Percentiles rank a stretch among this genome's conserved stretches.
phyloP scores from a whole-genome alignment of 2,888 invertebrate species.

The Linyphia triangularis region DNA sequence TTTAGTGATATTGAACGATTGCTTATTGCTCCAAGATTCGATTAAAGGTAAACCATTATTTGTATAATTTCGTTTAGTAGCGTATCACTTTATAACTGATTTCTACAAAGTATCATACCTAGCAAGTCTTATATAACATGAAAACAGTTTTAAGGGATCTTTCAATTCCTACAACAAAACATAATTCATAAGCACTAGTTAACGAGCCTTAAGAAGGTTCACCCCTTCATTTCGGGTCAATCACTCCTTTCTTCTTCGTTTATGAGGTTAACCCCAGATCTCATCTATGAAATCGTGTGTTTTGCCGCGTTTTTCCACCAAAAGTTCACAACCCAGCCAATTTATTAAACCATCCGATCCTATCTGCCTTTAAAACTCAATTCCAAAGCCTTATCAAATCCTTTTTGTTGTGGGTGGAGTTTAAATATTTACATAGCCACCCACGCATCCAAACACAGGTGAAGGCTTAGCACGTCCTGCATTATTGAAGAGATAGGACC shows the following conservation, averaged over 20 bases:
- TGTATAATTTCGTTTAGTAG: too few species aligned
- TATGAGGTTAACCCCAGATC: constrained; percentile 25
- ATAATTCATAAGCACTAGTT: not conserved
- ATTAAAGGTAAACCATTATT: too few species aligned
- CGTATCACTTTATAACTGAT: too few species aligned
- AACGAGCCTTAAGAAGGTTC: not conserved
- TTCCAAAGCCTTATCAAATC: constrained; percentile 23
- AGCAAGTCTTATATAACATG: too few species aligned
- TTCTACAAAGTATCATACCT: too few species aligned
- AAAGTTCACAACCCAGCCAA: constrained; percentile 34
- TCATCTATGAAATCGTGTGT: constrained; percentile 47
- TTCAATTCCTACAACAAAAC: too few species aligned
- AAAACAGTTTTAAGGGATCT: too few species aligned
- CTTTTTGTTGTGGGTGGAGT: constrained; percentile 55
- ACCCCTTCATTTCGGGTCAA: not conserved
- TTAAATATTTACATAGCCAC: constrained; percentile 74
- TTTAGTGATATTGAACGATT: too few species aligned
- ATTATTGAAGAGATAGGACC: constrained; percentile 72
- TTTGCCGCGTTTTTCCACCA: constrained; percentile 19
- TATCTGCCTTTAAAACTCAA: constrained; percentile 54
- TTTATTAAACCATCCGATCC: constrained; percentile 43
- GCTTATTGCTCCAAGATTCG: too few species aligned
- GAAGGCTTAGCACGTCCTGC: constrained; percentile 54
- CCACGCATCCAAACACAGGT: constrained; percentile 69
- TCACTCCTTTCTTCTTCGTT: not conserved